phyloP scores from a whole-genome alignment of 2,113 vertebrate species.

The Gobio gobio region DNA sequence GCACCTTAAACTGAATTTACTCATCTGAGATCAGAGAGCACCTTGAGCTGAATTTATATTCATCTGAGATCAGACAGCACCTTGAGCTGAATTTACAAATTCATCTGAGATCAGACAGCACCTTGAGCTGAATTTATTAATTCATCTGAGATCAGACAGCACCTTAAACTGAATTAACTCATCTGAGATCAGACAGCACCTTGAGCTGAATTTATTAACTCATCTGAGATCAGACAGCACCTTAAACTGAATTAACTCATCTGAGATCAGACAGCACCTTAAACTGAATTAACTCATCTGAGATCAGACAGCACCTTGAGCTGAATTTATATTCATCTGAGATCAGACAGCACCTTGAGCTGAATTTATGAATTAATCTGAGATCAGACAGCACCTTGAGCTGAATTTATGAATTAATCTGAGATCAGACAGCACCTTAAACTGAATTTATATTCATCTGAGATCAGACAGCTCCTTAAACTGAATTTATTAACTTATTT shows the following conservation, averaged over 20 bases:
- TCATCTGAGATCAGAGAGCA: too few species aligned
- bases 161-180: neutral
- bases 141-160: neutral
- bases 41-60: too few species aligned
- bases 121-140: too few species aligned
- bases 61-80: too few species aligned
- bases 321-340: neutral
- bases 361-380: neutral
- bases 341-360: neutral
- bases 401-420: neutral
- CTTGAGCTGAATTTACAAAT: too few species aligned
- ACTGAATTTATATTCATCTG: neutral
- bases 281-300: neutral
- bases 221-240: neutral
- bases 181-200: neutral
- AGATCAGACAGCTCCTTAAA: neutral
- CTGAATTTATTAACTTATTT: too few species aligned
- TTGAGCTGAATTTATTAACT: neutral
- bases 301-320: neutral
- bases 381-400: too few species aligned
- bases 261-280: too few species aligned
- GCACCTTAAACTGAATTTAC: too few species aligned
- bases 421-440: neutral
- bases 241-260: neutral
- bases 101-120: too few species aligned